Conservation (phyloP, 2,888 invertebrate species). For the Gari tellinella region DNA sequence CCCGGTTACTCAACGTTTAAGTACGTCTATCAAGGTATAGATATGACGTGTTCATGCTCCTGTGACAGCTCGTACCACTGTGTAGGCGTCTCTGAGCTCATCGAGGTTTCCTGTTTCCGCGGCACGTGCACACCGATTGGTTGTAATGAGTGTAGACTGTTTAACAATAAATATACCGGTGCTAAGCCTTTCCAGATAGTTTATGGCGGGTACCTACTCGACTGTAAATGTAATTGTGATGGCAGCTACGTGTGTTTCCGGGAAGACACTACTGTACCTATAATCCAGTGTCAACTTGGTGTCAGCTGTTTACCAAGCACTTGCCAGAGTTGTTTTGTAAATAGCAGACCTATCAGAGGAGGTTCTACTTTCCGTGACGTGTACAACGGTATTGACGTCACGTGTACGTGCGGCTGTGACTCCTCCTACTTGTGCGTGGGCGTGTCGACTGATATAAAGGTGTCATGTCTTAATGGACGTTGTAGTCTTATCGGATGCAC, state of each 20-base stretch:
- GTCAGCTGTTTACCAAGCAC: conserved; percentile 43
- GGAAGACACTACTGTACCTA: not conserved
- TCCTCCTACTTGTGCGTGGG: conserved; percentile 42
- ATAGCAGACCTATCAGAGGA: conserved; percentile 31
- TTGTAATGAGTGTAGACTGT: conserved; percentile 60
- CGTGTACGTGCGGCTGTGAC: conserved; percentile 51
- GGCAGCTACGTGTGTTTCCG: conserved; percentile 49
- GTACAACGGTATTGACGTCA: conserved; percentile 31
- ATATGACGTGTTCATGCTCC: conserved; percentile 30
- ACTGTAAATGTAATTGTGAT: conserved; percentile 51
- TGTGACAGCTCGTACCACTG: conserved; percentile 40
- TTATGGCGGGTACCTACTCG: conserved; percentile 30
- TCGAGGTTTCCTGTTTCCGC: conserved; percentile 25
- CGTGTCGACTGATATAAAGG: conserved; percentile 34
- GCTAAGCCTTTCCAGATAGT: conserved; percentile 41
- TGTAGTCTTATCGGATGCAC: conserved; percentile 47
- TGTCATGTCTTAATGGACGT: conserved; percentile 45
- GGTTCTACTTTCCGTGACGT: conserved; percentile 41
- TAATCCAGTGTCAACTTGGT: conserved; percentile 24
- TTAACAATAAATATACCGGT: conserved; percentile 28
- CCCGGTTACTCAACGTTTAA: conserved; percentile 22
- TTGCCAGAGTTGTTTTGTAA: conserved; percentile 43
- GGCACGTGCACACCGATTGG: conserved; percentile 41
- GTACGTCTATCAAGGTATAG: conserved; percentile 34
- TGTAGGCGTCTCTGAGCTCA: conserved; percentile 8